Evolutionary conservation across 2,113 vertebrate genomes (phyloP).

Genomic region (Cyanocitta stelleri): DNA sequence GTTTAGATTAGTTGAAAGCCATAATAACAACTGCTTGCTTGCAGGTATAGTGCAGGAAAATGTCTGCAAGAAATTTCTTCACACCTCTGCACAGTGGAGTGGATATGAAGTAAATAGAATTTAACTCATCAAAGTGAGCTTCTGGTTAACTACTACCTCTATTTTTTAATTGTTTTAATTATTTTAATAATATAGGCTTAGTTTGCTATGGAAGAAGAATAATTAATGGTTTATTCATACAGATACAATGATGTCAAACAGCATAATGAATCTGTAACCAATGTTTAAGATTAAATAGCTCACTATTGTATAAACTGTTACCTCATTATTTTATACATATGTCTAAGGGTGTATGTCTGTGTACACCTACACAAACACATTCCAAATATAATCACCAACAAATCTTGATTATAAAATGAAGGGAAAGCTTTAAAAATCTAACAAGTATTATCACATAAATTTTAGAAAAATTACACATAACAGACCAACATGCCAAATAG

Average conservation of each 20-base stretch:
- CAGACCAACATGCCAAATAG: neutral
- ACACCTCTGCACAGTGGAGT: neutral
- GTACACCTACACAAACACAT: neutral
- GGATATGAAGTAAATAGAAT: neutral
- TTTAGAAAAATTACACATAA: neutral
- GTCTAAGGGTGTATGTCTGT: neutral
- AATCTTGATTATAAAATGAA: neutral
- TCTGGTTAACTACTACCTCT: neutral
- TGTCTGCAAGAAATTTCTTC: neutral
- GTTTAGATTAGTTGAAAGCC: neutral
- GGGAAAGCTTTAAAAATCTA: neutral
- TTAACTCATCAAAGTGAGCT: neutral
- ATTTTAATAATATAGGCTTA: neutral
- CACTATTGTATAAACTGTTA: neutral
- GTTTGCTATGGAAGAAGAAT: neutral
- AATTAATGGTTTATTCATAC: neutral
- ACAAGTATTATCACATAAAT: neutral
- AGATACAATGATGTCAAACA: neutral
- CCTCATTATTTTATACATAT: neutral
- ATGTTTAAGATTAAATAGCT: neutral
- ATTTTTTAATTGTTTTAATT: neutral
- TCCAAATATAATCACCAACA: neutral
- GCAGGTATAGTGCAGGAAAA: neutral
- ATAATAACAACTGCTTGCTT: neutral
- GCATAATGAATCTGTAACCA: neutral